Conservation (phyloP, 2,797 vertebrate genomes). For the Oreortyx pictus region DNA sequence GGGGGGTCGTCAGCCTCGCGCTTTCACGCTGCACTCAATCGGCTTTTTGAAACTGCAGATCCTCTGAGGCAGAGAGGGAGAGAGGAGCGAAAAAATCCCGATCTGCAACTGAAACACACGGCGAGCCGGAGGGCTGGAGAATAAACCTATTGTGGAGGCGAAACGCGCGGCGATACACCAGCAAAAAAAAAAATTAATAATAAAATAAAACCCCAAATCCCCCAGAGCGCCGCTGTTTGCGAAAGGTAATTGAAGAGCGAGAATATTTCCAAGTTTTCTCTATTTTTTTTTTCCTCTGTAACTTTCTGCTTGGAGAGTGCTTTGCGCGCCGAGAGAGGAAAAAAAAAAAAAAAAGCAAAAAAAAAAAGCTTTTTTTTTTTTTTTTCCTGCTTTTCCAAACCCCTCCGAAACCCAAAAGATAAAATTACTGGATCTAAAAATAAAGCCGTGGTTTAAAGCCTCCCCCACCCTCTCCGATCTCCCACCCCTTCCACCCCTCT, state of each 20-base stretch:
- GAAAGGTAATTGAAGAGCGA: neutral
- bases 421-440: conserved; percentile 68
- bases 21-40: neutral
- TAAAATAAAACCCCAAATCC: neutral
- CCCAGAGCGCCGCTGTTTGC: neutral
- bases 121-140: neutral
- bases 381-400: neutral
- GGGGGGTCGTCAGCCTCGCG: neutral
- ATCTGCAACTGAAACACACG: neutral
- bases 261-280: neutral
- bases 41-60: conserved; percentile 2
- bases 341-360: fast-evolving
- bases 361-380: neutral
- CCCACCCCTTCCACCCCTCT: conserved; percentile 33
- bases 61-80: neutral
- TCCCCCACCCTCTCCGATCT: conserved; percentile 12
- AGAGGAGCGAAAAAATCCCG: neutral
- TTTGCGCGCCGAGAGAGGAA: neutral
- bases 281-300: neutral
- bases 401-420: conserved; percentile 12
- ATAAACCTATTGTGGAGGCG: neutral
- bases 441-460: conserved; percentile 48
- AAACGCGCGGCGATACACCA: neutral
- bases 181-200: neutral
- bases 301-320: neutral